Evolutionary conservation across 2,797 vertebrate species (phyloP), one percentile per base, ranked within the genome.

Genomic region (Menidia menidia): DNA sequence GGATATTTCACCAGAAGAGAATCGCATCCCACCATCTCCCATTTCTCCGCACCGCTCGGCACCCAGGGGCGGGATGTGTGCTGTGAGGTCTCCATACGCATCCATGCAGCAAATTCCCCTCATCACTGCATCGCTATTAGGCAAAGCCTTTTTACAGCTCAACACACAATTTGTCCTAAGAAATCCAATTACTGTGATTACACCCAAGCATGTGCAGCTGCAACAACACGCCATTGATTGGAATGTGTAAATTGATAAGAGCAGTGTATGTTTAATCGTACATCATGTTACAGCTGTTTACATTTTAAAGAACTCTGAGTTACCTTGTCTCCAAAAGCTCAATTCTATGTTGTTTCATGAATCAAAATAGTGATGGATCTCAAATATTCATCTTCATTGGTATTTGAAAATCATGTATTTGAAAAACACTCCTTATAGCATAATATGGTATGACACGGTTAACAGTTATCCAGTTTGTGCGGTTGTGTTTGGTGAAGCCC

Each of bases 141-240:
- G 50, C 64, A 74, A 48, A 67, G 64, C 64, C 73, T 71, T 79
- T 78, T 60, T 57, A 73, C 75, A 81, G 61, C 54, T 75, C 65
- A 51, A 53, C 54, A 16, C 65, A 66, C 72, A 60, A 55, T 64
- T 68, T 66, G 18, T 56, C 54, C 62, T 43, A 9, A 75, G 44
- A 57, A 88, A 85, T 75, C 54, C 58, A 86, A 73, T 84, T 85
- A 83, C 68, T 76, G 66, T 31, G 44, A 60, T 43, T 50, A 80
- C 60, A 55, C 65, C 67, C 65, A 54, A 69, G 72, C 75, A 68
- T 79, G 75, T 58, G 9, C 54, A 43, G 43, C 41, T 45, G 47
- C 57, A 55, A 11, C 51, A 73, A 31, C 35, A 61, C 12, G 32
- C 31, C 6, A 4, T 3, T 3, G 7, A 25, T 51, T 68, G 32